phyloP scores from a whole-genome alignment of 2,888 invertebrate genomes.

The Camptogramma bilineatum region DNA sequence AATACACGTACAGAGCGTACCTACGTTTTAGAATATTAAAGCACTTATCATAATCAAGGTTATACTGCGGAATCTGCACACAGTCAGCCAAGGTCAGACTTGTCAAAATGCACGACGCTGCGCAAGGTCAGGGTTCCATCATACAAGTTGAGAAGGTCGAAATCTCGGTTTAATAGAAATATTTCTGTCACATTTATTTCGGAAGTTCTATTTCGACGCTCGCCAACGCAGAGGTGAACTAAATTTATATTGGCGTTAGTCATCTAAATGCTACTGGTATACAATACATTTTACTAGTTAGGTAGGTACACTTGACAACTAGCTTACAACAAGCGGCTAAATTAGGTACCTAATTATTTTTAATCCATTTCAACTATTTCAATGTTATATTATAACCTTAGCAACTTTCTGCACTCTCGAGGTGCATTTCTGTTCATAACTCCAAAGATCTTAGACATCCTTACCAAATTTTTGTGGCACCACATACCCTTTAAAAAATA shows the following conservation, averaged over 20 bases:
- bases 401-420: too few species aligned
- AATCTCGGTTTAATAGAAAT: constrained; percentile 14
- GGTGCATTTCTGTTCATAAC: too few species aligned
- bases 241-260: constrained; percentile 23
- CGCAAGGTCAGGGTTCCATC: constrained; percentile 51
- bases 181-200: constrained; percentile 38
- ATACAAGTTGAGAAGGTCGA: constrained; percentile 43
- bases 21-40: constrained; percentile 13
- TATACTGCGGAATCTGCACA: constrained; percentile 39
- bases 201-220: constrained; percentile 34
- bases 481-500: too few species aligned
- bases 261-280: constrained; percentile 1
- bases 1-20: neutral
- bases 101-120: constrained; percentile 50
- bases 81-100: constrained; percentile 44
- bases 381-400: too few species aligned
- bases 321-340: too few species aligned
- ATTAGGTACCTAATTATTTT: too few species aligned
- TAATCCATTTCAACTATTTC: too few species aligned
- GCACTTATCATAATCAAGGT: constrained; percentile 39
- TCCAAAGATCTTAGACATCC: too few species aligned
- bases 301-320: too few species aligned
- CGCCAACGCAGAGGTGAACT: constrained; percentile 36
- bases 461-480: too few species aligned
- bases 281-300: neutral